phyloP scores from a whole-genome alignment of 2,797 vertebrate genomes.

The Micromesistius poutassou region DNA sequence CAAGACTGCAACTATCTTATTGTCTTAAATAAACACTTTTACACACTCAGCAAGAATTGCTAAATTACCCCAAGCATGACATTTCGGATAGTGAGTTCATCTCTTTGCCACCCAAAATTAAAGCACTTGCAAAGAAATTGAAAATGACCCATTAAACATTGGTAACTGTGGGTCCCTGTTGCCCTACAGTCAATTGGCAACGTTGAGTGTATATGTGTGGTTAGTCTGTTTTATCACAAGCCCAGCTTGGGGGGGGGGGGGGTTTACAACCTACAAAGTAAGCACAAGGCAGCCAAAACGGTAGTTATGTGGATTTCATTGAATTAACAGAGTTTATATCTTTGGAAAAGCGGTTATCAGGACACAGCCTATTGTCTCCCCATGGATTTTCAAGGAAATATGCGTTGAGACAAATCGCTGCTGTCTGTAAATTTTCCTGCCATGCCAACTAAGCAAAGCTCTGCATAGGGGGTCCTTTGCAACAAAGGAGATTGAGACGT shows the following conservation, averaged over 20 bases:
- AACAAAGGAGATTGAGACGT: background rate
- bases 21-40: slow-evolving; percentile 40
- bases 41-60: slow-evolving; percentile 38
- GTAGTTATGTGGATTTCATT: background rate
- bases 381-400: background rate
- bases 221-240: slow-evolving; percentile 40
- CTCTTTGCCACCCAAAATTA: slow-evolving; percentile 31
- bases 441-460: slow-evolving; percentile 8
- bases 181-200: background rate
- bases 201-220: background rate
- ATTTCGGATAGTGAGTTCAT: slow-evolving; percentile 49
- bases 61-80: slow-evolving; percentile 43
- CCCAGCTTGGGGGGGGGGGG: slow-evolving; percentile 44
- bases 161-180: background rate
- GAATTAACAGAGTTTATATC: background rate
- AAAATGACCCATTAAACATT: background rate
- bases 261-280: slow-evolving; percentile 60
- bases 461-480: background rate
- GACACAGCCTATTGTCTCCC: background rate
- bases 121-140: background rate
- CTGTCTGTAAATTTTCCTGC: background rate
- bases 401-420: background rate
- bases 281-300: background rate
- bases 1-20: slow-evolving; percentile 31
- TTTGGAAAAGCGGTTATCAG: background rate